phyloP scores from a whole-genome alignment of 2,797 vertebrate species.

The Amphiprion clarkii region DNA sequence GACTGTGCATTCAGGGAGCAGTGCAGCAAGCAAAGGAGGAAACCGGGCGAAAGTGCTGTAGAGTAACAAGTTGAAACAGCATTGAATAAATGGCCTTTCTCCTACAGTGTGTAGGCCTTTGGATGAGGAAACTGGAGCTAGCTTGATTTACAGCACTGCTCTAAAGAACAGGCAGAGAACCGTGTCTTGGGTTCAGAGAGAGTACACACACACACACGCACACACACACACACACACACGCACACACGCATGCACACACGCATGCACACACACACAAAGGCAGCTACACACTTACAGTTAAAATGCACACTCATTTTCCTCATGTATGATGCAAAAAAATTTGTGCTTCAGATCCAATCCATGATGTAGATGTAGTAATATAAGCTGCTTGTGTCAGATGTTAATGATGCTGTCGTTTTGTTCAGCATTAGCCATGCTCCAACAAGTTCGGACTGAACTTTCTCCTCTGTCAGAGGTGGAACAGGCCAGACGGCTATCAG shows the following conservation, averaged over 20 bases:
- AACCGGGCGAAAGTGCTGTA: constrained; percentile 53
- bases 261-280: constrained; percentile 2
- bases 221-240: neutral
- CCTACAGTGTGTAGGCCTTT: constrained; percentile 44
- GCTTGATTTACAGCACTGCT: constrained; percentile 68
- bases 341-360: constrained; percentile 9
- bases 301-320: constrained; percentile 16
- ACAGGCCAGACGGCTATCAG: constrained; percentile 71
- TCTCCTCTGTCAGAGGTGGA: constrained; percentile 58
- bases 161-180: constrained; percentile 65
- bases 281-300: neutral
- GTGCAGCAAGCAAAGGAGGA: constrained; percentile 39
- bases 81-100: constrained; percentile 57
- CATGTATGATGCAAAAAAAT: constrained; percentile 10
- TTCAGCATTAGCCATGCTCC: constrained; percentile 33
- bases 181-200: constrained; percentile 54
- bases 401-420: constrained; percentile 37
- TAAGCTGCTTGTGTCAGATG: constrained; percentile 18
- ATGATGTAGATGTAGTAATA: constrained; percentile 31
- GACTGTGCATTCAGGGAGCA: constrained; percentile 36
- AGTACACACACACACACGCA: neutral
- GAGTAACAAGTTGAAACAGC: constrained; percentile 64
- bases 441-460: constrained; percentile 55
- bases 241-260: constrained; percentile 22
- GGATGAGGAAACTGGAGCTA: constrained; percentile 57